Percentiles rank a stretch among this genome's conserved stretches.
Evolutionary conservation across 2,888 invertebrate genomes (phyloP).

Genomic region (Drosophila subsilvestris): DNA sequence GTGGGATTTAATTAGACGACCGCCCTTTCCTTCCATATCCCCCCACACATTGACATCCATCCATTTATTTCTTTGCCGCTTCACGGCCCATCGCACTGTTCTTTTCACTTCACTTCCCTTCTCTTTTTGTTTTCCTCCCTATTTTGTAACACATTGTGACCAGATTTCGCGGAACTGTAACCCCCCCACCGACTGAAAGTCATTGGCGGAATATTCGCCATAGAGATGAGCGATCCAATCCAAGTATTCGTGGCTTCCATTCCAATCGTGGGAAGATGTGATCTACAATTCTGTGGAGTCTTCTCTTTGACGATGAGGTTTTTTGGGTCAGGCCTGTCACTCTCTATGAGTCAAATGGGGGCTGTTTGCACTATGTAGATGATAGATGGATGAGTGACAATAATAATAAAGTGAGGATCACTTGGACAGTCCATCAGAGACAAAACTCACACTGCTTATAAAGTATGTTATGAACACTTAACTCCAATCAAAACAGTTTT

Average conservation of each 20-base stretch:
- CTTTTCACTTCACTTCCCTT: conserved; percentile 15
- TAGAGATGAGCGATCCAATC: conserved; percentile 35
- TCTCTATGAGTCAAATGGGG: background rate
- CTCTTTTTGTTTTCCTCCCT: conserved; percentile 4
- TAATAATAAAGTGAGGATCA: background rate
- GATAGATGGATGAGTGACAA: background rate
- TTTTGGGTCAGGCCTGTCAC: background rate
- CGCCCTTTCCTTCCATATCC: background rate
- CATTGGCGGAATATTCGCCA: conserved; percentile 26
- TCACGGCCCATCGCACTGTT: conserved; percentile 43
- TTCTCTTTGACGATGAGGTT: background rate
- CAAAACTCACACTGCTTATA: background rate
- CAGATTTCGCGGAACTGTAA: conserved; percentile 64
- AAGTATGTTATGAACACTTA: background rate
- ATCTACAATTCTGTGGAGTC: background rate
- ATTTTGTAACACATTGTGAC: conserved; percentile 69
- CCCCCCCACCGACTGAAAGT: conserved; percentile 2
- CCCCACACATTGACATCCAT: conserved; percentile 40
- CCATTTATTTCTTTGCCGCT: conserved; percentile 13
- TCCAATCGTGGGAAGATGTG: background rate
- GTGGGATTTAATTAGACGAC: conserved; percentile 11
- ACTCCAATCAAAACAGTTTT: background rate
- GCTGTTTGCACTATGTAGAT: background rate
- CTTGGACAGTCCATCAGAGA: background rate
- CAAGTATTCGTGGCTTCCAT: conserved; percentile 2